Base-by-base conservation (phyloP, 2,113 vertebrate genomes). In the Daubentonia madagascariensis region DNA sequence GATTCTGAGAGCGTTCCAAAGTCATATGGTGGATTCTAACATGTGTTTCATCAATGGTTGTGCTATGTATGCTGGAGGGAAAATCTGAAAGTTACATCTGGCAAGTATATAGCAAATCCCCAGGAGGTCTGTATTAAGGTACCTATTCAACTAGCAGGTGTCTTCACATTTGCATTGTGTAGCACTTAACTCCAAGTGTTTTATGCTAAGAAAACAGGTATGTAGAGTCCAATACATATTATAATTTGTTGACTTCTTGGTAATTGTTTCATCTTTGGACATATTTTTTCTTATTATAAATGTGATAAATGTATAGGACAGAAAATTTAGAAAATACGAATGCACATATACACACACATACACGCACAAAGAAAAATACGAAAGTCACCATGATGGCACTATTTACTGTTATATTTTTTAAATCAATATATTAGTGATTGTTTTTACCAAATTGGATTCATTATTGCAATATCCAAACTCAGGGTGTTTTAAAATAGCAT, bases 131-230 rank as follows among this genome's bases (percentile, higher is more conserved):
- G n/a, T 57, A 7, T 63, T 70, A 67, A 96, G 80, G 68, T 75
- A 76, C 18, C 73, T 85, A 95, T 76, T 97, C 52, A 89, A 43
- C 95, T 91, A 75, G 93, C 96, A 97, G 96, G 93, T 97, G 91
- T 95, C 79, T 93, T 52, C 25, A 12, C 9, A 93, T 88, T 95
- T 68, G 61, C 72, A 35, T 13, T 22, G 9, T 94, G 59, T 35
- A 96, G 30, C 40, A 40, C 70, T 96, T 92, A 88, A 84, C 85
- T 94, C 65, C 67, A 91, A 81, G 76, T 45, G 91, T 83, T 97
- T 97, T 88, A 81, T 91, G 78, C 37, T 63, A n/a, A 84, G 20
- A 48, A 78, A 89, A 86, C 73, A 68, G 9, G 11, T 50, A 57
- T 93, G 57, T 67, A 88, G 92, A 91, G 61, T 87, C 50, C 25